Evolutionary conservation across 2,888 invertebrate genomes (phyloP), one percentile per base, ranked within the genome.

Genomic region (Stratiomys singularior): DNA sequence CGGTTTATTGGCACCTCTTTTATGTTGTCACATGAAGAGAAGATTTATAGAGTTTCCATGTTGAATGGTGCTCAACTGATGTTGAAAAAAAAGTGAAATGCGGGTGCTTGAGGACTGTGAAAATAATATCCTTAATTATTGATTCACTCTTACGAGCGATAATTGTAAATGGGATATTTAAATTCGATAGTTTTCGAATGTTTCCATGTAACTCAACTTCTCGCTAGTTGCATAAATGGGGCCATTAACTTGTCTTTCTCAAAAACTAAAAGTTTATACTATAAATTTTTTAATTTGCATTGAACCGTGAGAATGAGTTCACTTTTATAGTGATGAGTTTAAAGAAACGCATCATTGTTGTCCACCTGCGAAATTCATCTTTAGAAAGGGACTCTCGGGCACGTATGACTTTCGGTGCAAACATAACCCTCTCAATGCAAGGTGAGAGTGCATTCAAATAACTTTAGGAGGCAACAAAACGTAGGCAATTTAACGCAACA

Each of bases 401-500:
- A 13, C 52, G 15, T 18, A 52, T 52, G 4, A 52, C 52, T 4
- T 52, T 52, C 18, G n/a, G 13, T 52, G 52, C 4, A n/a, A 52
- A 3, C 52, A 4, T 52, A 52, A 52, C 52, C 18, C 18, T 52
- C 7, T 52, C 37, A 3, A 9, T 9, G 9, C 37, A 37, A 37
- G 37, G 9, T 52, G 15, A 3, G 15, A 52, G 52, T 44, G 44
- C 13, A 7, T 13, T 44, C 44, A 44, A 44, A 44, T 13, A 44
- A 44, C 44, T n/a, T n/a, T n/a, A n/a, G n/a, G n/a, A n/a, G n/a
- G n/a, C n/a, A n/a, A n/a, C n/a, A n/a, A n/a, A n/a, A n/a, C 21
- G 11, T 37, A 66, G n/a, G 37, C 66, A 66, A 66, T 66, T 66
- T 66, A 66, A 66, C 27, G 66, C 66, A 66, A 18, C 66, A 66